Evolutionary conservation across 2,888 invertebrate species (phyloP).

Genomic region (Volucella zonaria): DNA sequence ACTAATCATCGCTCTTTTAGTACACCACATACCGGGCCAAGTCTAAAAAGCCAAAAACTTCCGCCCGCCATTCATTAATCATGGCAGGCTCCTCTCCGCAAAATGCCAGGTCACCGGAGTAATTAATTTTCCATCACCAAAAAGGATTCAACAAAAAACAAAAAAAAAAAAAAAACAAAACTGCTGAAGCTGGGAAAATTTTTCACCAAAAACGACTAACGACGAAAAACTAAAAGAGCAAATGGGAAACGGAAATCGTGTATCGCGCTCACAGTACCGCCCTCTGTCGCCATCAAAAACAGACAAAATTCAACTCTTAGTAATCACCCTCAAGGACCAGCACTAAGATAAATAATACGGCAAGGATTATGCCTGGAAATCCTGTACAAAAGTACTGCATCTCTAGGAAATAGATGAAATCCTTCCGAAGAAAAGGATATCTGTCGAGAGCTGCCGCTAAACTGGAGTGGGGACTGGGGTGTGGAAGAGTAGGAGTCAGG

Average conservation of each 20-base stretch:
- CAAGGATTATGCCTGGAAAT: constrained; percentile 12
- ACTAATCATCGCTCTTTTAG: constrained; percentile 66
- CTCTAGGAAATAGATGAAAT: constrained; percentile 47
- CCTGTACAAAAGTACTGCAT: constrained; percentile 13
- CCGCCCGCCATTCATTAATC: constrained; percentile 66
- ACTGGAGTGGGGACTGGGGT: constrained; percentile 1
- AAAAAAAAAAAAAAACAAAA: constrained; percentile 6
- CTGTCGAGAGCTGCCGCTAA: no score
- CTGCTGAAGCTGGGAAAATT: constrained; percentile 37
- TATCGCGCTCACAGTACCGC: constrained; percentile 29
- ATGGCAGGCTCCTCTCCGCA: constrained; percentile 28
- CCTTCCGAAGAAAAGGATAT: constrained; percentile 28
- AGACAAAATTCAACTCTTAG: constrained; percentile 44
- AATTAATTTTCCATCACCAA: constrained; percentile 65
- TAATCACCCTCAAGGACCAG: constrained; percentile 24
- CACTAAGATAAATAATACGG: constrained; percentile 12
- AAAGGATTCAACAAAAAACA: neutral
- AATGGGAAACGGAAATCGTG: constrained; percentile 37
- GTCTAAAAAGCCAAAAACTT: constrained; percentile 56
- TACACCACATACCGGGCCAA: neutral
- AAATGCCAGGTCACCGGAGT: constrained; percentile 69
- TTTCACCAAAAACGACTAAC: neutral
- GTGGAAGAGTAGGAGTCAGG: neutral
- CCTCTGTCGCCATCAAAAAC: constrained; percentile 52
- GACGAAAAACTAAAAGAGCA: constrained; percentile 2